Conservation (phyloP, 2,113 vertebrate species). For the Centrocercus urophasianus region DNA sequence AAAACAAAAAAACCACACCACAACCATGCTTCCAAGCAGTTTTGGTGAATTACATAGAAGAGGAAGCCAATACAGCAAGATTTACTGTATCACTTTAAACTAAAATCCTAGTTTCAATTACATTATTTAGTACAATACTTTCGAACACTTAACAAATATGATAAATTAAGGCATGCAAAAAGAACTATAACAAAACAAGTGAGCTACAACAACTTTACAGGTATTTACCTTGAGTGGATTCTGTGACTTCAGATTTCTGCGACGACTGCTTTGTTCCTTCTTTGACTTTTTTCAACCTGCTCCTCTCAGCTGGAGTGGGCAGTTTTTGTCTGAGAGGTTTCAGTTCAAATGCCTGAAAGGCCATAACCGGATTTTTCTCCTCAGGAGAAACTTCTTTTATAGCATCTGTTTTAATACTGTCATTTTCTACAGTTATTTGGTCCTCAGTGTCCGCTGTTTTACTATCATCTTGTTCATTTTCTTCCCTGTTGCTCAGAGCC, state of each 20-base stretch:
- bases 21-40: background rate
- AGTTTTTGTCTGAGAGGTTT: conserved; percentile 94
- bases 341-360: conserved; percentile 95
- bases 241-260: conserved; percentile 63
- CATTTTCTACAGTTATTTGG: conserved; percentile 67
- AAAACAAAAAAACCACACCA: background rate
- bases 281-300: conserved; percentile 79
- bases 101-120: background rate
- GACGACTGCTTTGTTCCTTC: conserved; percentile 78
- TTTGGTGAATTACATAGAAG: background rate
- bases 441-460: conserved; percentile 64
- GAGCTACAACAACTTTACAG: background rate
- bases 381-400: conserved; percentile 71
- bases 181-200: background rate
- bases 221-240: conserved; percentile 75
- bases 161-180: background rate
- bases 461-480: conserved; percentile 52
- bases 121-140: background rate
- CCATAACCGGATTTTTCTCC: conserved; percentile 84
- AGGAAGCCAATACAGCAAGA: background rate
- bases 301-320: conserved; percentile 83
- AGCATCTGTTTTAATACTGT: conserved; percentile 77
- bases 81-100: background rate
- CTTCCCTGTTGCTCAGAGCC: conserved; percentile 83
- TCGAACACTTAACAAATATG: background rate